Percentiles rank a stretch among this genome's conserved stretches.
Evolutionary conservation across 2,888 invertebrate species (phyloP).

Genomic region (Fragum fragum): DNA sequence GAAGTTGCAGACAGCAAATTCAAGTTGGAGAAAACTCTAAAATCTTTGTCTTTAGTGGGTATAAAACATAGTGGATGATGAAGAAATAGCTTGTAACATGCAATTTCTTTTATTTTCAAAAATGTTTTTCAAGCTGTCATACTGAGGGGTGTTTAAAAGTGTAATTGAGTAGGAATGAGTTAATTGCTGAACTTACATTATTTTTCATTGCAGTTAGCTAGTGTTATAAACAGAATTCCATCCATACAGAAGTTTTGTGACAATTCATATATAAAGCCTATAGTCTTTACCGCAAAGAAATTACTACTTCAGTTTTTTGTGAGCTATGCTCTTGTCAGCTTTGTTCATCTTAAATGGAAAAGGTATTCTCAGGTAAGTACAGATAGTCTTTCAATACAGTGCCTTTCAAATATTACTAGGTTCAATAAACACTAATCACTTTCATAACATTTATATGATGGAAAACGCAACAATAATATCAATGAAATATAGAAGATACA

Average conservation of each 20-base stretch:
- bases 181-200: no score
- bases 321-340: constrained; percentile 83
- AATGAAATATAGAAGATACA: background rate
- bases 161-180: no score
- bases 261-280: constrained; percentile 33
- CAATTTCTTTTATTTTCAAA: no score
- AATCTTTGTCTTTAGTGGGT: no score
- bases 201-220: constrained; percentile 64
- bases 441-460: background rate
- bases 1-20: no score
- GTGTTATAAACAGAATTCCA: constrained; percentile 52
- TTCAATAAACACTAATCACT: background rate
- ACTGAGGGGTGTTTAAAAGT: no score
- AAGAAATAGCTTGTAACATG: no score
- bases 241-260: constrained; percentile 20
- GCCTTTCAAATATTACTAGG: background rate
- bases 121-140: no score
- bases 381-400: background rate
- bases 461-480: background rate
- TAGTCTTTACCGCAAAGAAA: constrained; percentile 77
- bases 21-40: no score
- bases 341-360: constrained; percentile 78
- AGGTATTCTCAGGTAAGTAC: constrained; percentile 75
- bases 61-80: no score
- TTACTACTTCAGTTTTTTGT: constrained; percentile 75